Evolutionary conservation across 1,140 invertebrate species (phyloP), one percentile per base, ranked within the genome.

Genomic region (Anastrepha obliqua): DNA sequence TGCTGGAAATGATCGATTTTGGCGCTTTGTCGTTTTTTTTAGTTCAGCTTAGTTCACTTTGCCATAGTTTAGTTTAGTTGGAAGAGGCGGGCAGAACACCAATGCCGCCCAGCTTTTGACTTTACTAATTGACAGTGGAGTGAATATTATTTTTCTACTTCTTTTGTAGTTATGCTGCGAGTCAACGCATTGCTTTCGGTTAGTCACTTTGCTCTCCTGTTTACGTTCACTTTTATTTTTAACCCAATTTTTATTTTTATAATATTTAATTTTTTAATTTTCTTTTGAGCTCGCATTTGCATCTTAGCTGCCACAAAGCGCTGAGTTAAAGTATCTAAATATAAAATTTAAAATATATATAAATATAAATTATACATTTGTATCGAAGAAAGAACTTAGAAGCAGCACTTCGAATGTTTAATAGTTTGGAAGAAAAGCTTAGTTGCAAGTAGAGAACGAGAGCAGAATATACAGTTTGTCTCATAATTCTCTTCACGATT

Each of bases 171-270:
- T 17, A 62, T 55, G 9, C 1, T 62, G 4, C 60, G 15, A 62
- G 5, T 55, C 6, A 55, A 55, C 51, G 17, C 60, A 62, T 62
- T 58, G 7, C 13, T 58, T 17, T n/a, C 4, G 60, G 15, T 11
- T 62, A 62, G 13, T 17, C 17, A 62, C 17, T 44, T n/a, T 42
- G 42, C 42, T 47, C 17, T 15, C 44, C 13, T 17, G 3, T 74
- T 44, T 74, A 2, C 67, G 44, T 74, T 74, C 67, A 74, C 67
- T 74, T 74, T 74, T 74, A 74, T 74, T 74, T n/a, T 42, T 5
- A 13, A n/a, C 8, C 4, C 2, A 13, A 62, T 62, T 62, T 17
- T 11, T 29, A 29, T 0, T 29, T 29, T 29, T 29, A 29, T 29
- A 29, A n/a, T 62, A 17, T 62, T 62, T 5, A 62, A 62, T n/a